Evolutionary conservation across 2,113 vertebrate genomes (phyloP), one percentile per base, ranked within the genome.

Genomic region (Cyanoramphus novaezelandiae): DNA sequence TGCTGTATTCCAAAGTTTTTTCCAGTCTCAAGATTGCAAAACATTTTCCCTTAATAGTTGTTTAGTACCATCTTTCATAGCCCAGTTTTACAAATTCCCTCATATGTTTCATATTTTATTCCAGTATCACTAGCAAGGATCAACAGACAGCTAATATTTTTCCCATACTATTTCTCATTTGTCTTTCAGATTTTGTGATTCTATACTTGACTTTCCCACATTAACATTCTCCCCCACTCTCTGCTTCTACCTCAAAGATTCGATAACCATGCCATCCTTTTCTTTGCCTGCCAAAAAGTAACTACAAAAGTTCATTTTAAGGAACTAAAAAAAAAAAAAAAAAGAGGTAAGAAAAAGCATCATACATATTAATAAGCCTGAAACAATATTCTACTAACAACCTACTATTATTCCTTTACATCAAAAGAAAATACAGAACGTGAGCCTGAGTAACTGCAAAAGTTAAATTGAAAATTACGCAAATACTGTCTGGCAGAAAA

Each of bases 221-320:
- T 69, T 84, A 92, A 53, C 7, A 57, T 82, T 96, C 77, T 78
- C 25, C 49, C 43, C 43, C 24, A 33, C 19, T 35, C 27, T 70
- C 82, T 88, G 33, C 53, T 72, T 68, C 70, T 69, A 62, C 19
- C 88, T 43, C 59, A 88, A 93, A 96, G 44, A 81, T 79, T 84
- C 59, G 31, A 17, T 84, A 95, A 92, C 37, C 10, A 25, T 55
- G 35, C 23, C 33, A 41, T 91, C 31, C 77, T 16, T 90, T 82
- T 85, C 76, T 88, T 91, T 53, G 17, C 9, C 57, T 95, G 60
- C n/a, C 44, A 96, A 91, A 95, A 95, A 62, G 17, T 75, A 95
- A 67, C 69, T 86, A 57, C 65, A 78, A 93, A 96, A 95, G 70
- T 80, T 93, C 91, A 96, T 96, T 95, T 92, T 20, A 89, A 95